phyloP scores from a whole-genome alignment of 2,797 vertebrate species.

The Lemur catta region DNA sequence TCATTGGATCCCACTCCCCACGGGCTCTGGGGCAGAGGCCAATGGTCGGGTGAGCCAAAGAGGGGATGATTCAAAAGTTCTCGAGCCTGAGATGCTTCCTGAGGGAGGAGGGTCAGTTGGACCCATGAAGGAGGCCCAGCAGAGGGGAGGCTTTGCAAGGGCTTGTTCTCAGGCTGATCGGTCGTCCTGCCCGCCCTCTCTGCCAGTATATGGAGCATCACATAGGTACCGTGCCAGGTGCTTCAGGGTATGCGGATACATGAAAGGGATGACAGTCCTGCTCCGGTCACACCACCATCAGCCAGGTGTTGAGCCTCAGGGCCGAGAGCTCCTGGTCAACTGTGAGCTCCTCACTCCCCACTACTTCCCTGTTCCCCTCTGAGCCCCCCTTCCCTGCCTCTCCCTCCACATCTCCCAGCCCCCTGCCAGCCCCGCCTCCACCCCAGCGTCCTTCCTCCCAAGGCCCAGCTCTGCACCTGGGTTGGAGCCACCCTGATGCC shows the following conservation, averaged over 20 bases:
- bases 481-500: background rate
- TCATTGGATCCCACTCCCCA: background rate
- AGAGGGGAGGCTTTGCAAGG: background rate
- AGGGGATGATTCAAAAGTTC: background rate
- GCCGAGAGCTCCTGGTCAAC: background rate
- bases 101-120: background rate
- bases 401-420: fast-evolving
- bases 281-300: background rate
- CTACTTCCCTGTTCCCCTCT: background rate
- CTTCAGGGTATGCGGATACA: background rate
- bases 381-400: background rate
- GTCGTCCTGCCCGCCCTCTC: too few species aligned
- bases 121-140: background rate
- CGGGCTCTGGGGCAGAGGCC: background rate
- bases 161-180: background rate
- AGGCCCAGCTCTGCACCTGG: background rate
- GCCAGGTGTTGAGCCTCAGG: background rate
- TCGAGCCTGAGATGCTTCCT: background rate
- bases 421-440: background rate
- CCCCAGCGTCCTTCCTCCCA: background rate
- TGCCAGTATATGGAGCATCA: background rate
- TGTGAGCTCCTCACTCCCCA: background rate
- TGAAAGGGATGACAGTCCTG: background rate
- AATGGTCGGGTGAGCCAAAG: background rate
- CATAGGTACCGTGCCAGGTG: background rate